Conservation (phyloP, 2,797 vertebrate species). For the Chloroceryle inda region DNA sequence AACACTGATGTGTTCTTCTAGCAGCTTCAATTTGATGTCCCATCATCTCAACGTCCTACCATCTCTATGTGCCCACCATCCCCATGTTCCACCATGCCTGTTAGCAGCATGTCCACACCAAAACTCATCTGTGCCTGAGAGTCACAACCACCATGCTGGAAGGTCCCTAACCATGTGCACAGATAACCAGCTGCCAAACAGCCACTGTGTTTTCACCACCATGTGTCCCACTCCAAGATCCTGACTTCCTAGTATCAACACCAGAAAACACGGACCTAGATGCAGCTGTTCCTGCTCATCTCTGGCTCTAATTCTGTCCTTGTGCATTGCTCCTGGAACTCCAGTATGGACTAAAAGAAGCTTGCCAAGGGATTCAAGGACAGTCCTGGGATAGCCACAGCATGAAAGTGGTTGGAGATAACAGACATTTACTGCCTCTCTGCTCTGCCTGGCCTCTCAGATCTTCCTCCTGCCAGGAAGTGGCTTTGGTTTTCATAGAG, state of each 20-base stretch:
- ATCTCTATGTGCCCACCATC: background rate
- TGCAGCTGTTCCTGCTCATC: background rate
- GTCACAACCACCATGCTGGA: background rate
- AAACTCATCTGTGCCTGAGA: background rate
- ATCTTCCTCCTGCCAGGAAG: background rate
- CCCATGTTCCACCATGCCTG: rapidly evolving
- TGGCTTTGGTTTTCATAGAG: background rate
- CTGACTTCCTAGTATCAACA: background rate
- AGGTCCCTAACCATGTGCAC: rapidly evolving
- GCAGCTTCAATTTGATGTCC: background rate
- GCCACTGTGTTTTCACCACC: rapidly evolving
- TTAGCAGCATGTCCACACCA: background rate
- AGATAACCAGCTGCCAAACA: background rate
- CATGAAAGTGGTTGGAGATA: background rate
- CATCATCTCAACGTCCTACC: no score
- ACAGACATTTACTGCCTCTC: background rate
- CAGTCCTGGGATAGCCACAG: background rate
- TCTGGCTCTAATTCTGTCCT: rapidly evolving
- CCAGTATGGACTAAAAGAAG: background rate
- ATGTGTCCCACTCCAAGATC: background rate
- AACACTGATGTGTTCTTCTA: background rate
- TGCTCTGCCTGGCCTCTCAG: background rate
- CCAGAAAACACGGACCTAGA: rapidly evolving
- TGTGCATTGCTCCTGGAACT: background rate
- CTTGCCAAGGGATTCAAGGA: rapidly evolving